phyloP scores from a whole-genome alignment of 2,888 invertebrate genomes.

The Zele albiditarsus region DNA sequence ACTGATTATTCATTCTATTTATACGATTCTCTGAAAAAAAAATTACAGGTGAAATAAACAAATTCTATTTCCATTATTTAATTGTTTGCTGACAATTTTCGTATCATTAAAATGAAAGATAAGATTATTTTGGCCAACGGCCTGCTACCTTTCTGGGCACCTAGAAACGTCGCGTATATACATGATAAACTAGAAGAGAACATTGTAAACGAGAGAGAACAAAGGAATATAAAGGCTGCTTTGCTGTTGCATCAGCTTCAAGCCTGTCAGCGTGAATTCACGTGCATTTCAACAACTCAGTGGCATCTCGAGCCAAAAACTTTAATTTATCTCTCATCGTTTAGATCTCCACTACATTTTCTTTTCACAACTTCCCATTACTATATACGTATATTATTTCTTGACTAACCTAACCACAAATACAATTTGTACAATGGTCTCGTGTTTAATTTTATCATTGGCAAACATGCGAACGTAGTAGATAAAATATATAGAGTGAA shows the following conservation, averaged over 20 bases:
- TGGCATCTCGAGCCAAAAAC: neutral
- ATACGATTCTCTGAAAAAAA: no score
- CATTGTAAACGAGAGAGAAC: neutral
- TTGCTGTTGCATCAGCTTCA: constrained; percentile 4
- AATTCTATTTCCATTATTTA: neutral
- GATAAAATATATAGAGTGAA: neutral
- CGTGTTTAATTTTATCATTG: constrained; percentile 49
- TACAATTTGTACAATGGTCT: neutral
- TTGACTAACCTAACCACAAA: neutral
- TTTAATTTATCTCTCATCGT: constrained; percentile 6
- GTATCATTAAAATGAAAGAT: neutral
- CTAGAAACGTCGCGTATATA: neutral
- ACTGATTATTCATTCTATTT: no score
- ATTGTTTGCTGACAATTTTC: neutral
- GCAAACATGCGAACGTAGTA: constrained; percentile 38
- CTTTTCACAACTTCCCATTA: neutral
- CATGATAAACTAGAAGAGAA: neutral
- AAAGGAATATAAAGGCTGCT: neutral
- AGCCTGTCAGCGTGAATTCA: neutral
- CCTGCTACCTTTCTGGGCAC: neutral
- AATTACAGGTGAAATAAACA: no score
- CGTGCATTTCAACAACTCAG: constrained; percentile 9
- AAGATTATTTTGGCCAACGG: neutral
- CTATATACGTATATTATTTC: neutral
- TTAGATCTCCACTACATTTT: neutral